Evolutionary conservation across 2,113 vertebrate genomes (phyloP).

Genomic region (Lamprologus callipterus): DNA sequence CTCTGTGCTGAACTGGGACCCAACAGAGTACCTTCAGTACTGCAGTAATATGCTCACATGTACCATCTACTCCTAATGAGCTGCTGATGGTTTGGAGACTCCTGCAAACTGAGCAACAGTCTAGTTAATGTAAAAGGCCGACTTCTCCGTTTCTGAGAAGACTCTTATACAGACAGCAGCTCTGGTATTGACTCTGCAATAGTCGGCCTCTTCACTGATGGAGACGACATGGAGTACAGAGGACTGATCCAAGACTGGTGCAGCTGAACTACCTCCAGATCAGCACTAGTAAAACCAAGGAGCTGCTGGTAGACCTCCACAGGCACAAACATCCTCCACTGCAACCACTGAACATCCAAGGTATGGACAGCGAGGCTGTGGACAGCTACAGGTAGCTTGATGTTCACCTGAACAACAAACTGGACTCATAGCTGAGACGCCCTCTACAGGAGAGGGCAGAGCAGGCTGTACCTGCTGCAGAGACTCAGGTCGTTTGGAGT

Average conservation of each 20-base stretch:
- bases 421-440: no score
- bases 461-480: no score
- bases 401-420: no score
- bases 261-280: no score
- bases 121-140: neutral
- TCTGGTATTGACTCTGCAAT: neutral
- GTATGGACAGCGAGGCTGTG: no score
- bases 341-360: no score
- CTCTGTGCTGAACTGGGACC: neutral
- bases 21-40: neutral
- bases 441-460: no score
- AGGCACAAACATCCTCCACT: rapidly evolving
- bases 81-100: neutral
- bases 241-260: neutral
- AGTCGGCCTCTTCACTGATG: neutral
- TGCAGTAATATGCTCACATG: neutral
- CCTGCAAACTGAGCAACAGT: neutral
- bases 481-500: no score
- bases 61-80: neutral
- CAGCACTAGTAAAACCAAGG: no score
- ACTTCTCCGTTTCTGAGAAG: neutral
- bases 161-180: no score
- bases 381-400: no score
- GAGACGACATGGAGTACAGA: neutral
- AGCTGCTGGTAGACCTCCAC: no score